A percentile compares a stretch with the other conserved stretches of the same genome.
Conservation (phyloP, 2,113 vertebrate genomes). For the Syngnathus scovelli region DNA sequence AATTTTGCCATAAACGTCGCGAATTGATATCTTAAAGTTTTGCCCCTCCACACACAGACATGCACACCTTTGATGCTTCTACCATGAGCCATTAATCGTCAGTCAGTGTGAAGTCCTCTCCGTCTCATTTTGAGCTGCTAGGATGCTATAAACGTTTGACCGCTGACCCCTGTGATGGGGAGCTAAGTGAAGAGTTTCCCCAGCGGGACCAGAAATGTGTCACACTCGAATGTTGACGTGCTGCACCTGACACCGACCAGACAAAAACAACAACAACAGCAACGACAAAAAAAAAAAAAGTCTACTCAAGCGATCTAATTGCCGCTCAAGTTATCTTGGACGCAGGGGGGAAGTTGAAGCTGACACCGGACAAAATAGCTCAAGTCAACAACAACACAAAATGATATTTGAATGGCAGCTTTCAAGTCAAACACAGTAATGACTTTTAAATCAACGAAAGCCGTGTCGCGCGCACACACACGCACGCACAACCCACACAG, state of each 20-base stretch:
- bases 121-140: constrained; percentile 9
- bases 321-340: background rate
- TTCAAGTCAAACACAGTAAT: background rate
- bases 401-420: background rate
- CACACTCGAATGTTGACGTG: constrained; percentile 31
- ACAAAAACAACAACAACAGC: background rate
- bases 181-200: constrained; percentile 54
- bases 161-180: constrained; percentile 57
- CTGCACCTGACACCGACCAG: constrained; percentile 20
- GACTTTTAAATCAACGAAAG: too few relatives aligned
- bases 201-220: constrained; percentile 56
- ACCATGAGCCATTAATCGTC: background rate
- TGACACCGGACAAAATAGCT: background rate
- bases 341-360: background rate
- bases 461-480: too few relatives aligned
- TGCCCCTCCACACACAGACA: too few relatives aligned
- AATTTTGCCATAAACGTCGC: too few relatives aligned
- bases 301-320: background rate
- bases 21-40: too few relatives aligned
- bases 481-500: too few relatives aligned
- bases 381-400: background rate
- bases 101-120: constrained; percentile 14
- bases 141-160: constrained; percentile 55
- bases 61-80: too few relatives aligned
- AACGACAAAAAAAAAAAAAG: background rate